These are phyloP conservation scores for Nothura maculosa DNA, from an alignment of 2,797 vertebrate species.

Conservation along the genomic window DNA sequence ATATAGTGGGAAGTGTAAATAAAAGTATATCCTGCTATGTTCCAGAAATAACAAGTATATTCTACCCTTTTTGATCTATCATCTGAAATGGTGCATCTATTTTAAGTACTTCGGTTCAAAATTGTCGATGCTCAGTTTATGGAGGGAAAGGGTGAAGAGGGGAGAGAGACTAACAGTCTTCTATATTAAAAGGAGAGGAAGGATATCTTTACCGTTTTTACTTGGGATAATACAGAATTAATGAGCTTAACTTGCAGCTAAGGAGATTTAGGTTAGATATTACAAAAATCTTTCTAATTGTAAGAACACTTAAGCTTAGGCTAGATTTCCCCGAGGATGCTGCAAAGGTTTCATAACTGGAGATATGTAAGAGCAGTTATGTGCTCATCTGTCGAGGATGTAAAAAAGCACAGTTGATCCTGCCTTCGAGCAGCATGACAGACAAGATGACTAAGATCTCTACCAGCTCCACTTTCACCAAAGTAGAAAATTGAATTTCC, in stretches of 20 bases:
- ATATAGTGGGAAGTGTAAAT: not conserved
- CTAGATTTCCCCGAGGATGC: conserved; percentile 7
- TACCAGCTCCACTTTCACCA: not conserved
- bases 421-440: not conserved
- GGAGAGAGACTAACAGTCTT: not conserved
- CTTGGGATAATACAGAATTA: conserved; percentile 9
- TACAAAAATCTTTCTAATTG: conserved; percentile 17
- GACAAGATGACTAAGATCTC: not conserved
- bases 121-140: not conserved
- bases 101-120: not conserved
- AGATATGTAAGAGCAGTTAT: not conserved
- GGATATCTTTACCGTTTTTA: not conserved
- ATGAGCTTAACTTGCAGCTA: conserved; percentile 21
- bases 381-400: not conserved
- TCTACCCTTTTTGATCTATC: not conserved
- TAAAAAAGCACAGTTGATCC: not conserved
- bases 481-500: not conserved
- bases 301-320: conserved; percentile 10
- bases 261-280: conserved; percentile 57
- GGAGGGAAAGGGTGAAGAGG: not conserved
- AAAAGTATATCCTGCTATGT: not conserved
- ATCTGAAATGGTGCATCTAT: not conserved
- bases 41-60: not conserved
- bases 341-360: not conserved
- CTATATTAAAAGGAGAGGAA: not conserved